phyloP scores from a whole-genome alignment of 1,140 invertebrate species.

The Radopholus similis region DNA sequence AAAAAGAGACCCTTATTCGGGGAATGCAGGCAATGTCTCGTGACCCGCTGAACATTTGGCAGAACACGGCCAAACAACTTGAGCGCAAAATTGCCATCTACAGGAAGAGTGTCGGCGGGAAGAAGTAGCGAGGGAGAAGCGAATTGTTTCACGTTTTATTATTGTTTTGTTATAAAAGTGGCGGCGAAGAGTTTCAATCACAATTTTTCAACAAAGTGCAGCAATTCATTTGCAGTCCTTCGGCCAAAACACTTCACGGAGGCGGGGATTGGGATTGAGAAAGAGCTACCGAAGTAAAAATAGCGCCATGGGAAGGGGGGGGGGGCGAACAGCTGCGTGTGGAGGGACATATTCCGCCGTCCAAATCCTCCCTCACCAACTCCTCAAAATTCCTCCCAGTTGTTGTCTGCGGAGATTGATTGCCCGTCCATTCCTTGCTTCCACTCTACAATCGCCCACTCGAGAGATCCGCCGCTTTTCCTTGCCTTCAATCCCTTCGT shows the following conservation, averaged over 20 bases:
- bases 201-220: too few relatives aligned
- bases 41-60: conserved; percentile 16
- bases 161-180: background rate
- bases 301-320: too few relatives aligned
- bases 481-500: background rate
- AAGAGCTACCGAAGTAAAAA: too few relatives aligned
- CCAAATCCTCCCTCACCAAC: background rate
- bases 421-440: background rate
- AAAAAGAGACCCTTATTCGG: too few relatives aligned
- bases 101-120: background rate
- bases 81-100: conserved; percentile 12
- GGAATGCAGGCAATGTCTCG: conserved; percentile 17
- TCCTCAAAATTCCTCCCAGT: background rate
- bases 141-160: background rate
- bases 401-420: background rate
- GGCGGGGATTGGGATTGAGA: too few relatives aligned
- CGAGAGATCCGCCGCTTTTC: background rate
- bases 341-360: too few relatives aligned
- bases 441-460: too few relatives aligned
- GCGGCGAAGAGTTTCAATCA: too few relatives aligned
- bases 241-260: too few relatives aligned
- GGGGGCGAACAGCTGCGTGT: too few relatives aligned
- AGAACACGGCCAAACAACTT: conserved; percentile 10
- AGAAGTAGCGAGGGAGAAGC: background rate
- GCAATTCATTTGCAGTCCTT: too few relatives aligned